Evolutionary conservation across 2,888 invertebrate genomes (phyloP).

Genomic region (Cephonodes hylas): DNA sequence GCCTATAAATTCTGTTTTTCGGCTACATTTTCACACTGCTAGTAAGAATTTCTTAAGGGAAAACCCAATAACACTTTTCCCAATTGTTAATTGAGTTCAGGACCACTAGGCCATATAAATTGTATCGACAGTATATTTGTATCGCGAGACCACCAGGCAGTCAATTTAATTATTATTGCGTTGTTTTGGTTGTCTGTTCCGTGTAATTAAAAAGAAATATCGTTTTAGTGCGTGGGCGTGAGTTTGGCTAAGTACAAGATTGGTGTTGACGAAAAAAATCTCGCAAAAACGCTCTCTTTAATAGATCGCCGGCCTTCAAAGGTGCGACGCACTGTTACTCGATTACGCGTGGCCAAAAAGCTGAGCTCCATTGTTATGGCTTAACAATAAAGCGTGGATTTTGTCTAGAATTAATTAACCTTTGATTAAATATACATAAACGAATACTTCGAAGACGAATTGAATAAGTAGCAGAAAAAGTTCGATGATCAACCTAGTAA

Average conservation of each 20-base stretch:
- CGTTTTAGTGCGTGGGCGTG: conserved; percentile 3
- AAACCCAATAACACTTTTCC: no score
- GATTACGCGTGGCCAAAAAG: not conserved
- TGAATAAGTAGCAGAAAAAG: no score
- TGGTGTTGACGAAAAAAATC: conserved; percentile 1
- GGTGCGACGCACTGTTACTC: not conserved
- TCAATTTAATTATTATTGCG: not conserved
- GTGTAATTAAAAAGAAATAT: conserved; percentile 3
- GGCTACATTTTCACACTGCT: no score
- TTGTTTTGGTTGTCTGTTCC: not conserved
- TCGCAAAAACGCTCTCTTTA: conserved; percentile 5
- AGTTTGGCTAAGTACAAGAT: not conserved
- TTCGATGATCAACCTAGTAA: no score
- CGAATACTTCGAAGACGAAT: not conserved
- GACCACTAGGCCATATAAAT: no score
- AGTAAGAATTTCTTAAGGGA: no score
- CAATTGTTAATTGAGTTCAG: no score
- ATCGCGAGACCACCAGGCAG: no score
- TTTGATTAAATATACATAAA: not conserved
- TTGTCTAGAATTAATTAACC: not conserved
- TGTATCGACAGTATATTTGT: no score
- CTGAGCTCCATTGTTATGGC: not conserved
- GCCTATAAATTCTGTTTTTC: no score
- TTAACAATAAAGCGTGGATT: not conserved
- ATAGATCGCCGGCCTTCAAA: not conserved